Evolutionary conservation across 2,797 vertebrate genomes (phyloP), one percentile per base, ranked within the genome.

Genomic region (Falco novaeseelandiae): DNA sequence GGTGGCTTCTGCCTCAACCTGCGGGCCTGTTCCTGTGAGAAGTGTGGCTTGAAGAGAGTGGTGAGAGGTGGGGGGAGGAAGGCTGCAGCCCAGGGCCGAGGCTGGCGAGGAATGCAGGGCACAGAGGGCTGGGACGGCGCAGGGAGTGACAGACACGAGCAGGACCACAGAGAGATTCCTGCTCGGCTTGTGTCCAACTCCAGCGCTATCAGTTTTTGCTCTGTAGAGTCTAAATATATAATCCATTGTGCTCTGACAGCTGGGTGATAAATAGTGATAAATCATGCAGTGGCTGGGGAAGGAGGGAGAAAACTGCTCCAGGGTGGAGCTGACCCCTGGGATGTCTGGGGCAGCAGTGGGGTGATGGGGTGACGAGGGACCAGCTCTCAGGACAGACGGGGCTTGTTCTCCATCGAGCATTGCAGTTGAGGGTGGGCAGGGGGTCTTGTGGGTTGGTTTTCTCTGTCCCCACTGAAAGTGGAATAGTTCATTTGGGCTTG

Each of bases 241-340:
- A 79, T 77, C 87, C 30, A 14, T 81, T 83, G 49, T 94, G 73
- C 80, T 79, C 62, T 90, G 90, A 83, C 66, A 66, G 88, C 66
- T 91, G 59, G 52, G 40, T 88, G 91, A 83, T 95, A 90, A 89
- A 62, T 46, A 61, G 63, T 49, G 82, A 78, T 96, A 91, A 92
- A 72, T 90, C 94, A 76, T 17, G n/a, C 65, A 80, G 63, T 38
- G 34, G 46, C 73, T 82, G 73, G 78, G 49, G 78, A 59, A 80
- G 57, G 69, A 76, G 51, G 66, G 58, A 78, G 46, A 85, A 83
- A 80, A 77, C 69, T 74, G 40, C 67, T 93, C 16, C 0, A 4
- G 84, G 65, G 83, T 94, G 61, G 87, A 76, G 80, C 79, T 92
- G 90, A 96, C 79, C 94, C 82, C 79, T 85, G 82, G 59, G 73